A percentile compares a stretch with the other conserved stretches of the same genome.
Evolutionary conservation across 2,888 invertebrate species (phyloP).

Genomic region (Pasiphila rectangulata): DNA sequence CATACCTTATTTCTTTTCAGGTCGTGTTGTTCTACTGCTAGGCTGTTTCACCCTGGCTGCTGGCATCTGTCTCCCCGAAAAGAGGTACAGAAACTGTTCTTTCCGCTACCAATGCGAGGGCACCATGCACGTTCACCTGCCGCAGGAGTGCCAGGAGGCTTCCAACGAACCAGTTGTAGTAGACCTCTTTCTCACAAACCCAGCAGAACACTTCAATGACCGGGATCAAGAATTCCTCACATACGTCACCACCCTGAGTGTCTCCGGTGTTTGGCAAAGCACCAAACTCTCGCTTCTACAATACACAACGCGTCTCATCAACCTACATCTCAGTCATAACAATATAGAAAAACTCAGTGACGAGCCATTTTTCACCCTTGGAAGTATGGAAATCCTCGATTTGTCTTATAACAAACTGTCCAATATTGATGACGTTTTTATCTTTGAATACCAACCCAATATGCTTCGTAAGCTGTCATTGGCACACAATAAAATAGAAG

Average conservation of each 20-base stretch:
- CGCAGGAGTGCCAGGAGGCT: slow-evolving; percentile 52
- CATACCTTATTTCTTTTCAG: slow-evolving; percentile 42
- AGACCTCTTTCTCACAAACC: slow-evolving; percentile 51
- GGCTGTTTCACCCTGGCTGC: slow-evolving; percentile 34
- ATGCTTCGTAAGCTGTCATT: slow-evolving; percentile 50
- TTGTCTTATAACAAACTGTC: slow-evolving; percentile 54
- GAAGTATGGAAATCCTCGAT: slow-evolving; percentile 51
- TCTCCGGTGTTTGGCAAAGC: slow-evolving; percentile 46
- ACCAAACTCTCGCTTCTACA: slow-evolving; percentile 51
- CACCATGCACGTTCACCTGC: slow-evolving; percentile 46
- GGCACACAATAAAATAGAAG: slow-evolving; percentile 50
- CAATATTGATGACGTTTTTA: slow-evolving; percentile 52
- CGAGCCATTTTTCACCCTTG: slow-evolving; percentile 50
- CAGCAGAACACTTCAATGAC: slow-evolving; percentile 44
- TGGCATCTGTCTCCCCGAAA: slow-evolving; percentile 48
- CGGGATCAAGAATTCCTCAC: slow-evolving; percentile 45
- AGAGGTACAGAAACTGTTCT: slow-evolving; percentile 44
- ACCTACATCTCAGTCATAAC: slow-evolving; percentile 46
- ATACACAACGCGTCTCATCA: slow-evolving; percentile 50
- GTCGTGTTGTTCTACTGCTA: slow-evolving; percentile 37
- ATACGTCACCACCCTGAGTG: slow-evolving; percentile 51
- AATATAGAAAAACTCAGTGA: slow-evolving; percentile 47
- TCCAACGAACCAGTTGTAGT: slow-evolving; percentile 52
- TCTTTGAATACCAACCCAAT: slow-evolving; percentile 52
- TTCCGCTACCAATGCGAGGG: slow-evolving; percentile 50